A percentile compares a stretch with the other conserved stretches of the same genome.
phyloP scores from a whole-genome alignment of 1,140 invertebrate species.

The Achroia grisella region DNA sequence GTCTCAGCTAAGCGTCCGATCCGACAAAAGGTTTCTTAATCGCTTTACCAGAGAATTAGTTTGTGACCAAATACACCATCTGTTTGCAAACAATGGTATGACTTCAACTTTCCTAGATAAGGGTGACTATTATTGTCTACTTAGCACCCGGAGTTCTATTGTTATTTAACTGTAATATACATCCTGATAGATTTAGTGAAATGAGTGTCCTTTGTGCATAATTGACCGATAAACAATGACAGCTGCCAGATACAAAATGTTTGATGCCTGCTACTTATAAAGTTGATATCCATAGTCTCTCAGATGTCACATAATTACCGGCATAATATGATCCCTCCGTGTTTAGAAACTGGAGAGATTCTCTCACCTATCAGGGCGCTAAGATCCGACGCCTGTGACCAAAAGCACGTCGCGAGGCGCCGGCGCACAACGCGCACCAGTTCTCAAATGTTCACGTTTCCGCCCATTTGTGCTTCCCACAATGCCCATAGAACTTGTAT shows the following conservation, averaged over 20 bases:
- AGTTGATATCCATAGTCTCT: background rate
- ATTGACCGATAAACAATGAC: no score
- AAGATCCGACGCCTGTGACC: conserved; percentile 16
- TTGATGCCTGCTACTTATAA: no score
- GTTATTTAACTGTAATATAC: no score
- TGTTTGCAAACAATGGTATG: conserved; percentile 22
- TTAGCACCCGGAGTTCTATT: no score
- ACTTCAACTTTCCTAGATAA: background rate
- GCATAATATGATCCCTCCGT: background rate
- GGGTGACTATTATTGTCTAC: no score
- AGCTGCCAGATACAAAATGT: no score
- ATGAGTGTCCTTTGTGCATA: no score
- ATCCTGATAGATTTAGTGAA: no score
- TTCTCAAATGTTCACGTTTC: conserved; percentile 34
- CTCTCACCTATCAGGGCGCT: conserved; percentile 63
- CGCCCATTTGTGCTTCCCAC: conserved; percentile 59
- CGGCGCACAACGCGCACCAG: conserved; percentile 30
- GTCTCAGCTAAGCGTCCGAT: conserved; percentile 30
- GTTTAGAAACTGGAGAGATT: conserved; percentile 42
- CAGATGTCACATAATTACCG: background rate
- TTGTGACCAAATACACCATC: conserved; percentile 8
- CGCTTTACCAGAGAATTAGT: conserved; percentile 1
- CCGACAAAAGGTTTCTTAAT: conserved; percentile 7
- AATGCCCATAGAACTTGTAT: conserved; percentile 40
- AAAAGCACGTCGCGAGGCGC: conserved; percentile 31